Evolutionary conservation across 2,888 invertebrate genomes (phyloP), one percentile per base, ranked within the genome.

Genomic region (Balanococcus diminutus): DNA sequence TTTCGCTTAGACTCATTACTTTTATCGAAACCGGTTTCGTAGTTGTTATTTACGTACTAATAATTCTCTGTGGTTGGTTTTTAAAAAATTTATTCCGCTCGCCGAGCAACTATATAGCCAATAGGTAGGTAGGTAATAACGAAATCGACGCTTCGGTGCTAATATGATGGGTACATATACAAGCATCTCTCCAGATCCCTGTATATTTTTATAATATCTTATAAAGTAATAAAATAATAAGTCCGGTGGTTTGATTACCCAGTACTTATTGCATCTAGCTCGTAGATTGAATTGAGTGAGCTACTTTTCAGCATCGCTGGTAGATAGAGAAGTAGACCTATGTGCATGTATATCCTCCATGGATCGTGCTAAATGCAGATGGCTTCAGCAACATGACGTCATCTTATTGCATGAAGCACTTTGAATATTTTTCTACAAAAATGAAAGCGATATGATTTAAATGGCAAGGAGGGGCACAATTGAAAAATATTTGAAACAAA

Each of bases 1-100:
- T 19, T 79, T 79, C 36, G 36, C 19, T 79, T 56, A 19, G 19
- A 22, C 36, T 79, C 36, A 36, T 36, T 79, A 79, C 36, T 79
- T 79, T 79, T 36, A 32, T 79, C 36, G 36, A 36, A 79, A 79
- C 75, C 75, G 75, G 75, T 79, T 79, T 79, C 1, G 36, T 36
- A 36, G 36, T 79, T 36, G 32, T 28, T 67, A 28, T 28, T 16
- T 28, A 28, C 1, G 28, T 67, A 67, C 67, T 67, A 67, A 28
- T 67, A 67, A 67, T 67, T 67, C 67, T 67, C 14, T 14, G 16
- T 67, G 31, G 28, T 11, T 67, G 28, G 67, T 16, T 67, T 67
- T 67, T 28, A 67, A 28, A 67, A 31, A 67, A 67, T 67, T 28
- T 67, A 67, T 67, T 67, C 67, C 67, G 14, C 67, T 67, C 16